Evolutionary conservation across 2,888 invertebrate species (phyloP), one percentile per base, ranked within the genome.

Genomic region (Dryobotodes eremita): DNA sequence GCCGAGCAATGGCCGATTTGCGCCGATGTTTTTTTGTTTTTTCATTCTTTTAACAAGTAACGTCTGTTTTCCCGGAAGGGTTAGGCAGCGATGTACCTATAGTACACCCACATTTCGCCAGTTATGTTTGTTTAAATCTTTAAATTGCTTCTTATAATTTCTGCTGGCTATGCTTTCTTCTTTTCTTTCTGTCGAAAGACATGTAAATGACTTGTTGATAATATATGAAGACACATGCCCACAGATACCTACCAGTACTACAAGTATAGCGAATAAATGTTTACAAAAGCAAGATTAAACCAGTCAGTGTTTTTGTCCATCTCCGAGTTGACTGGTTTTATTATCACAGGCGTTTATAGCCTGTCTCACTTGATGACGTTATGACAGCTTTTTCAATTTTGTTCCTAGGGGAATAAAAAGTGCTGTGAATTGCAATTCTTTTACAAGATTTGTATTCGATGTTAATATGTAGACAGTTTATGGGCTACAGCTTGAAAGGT

Each of bases 301-400:
- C 72, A 79, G 78, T 65, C 31, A 66, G 57, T 74, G 46, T 75
- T 50, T 71, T 69, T 66, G 78, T 68, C 50, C 73, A 64, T 77
- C 81, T 72, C 71, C 36, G 36, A 74, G 81, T 65, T 77, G 69
- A 77, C 82, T 71, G 78, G 71, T 79, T 82, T 85, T 85, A 85
- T 76, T 82, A 78, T 71, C 59, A 57, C 57, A 69, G 36, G 53
- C 71, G 50, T 82, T 84, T 78, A 85, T 65, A 78, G 82, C 48
- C 73, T 73, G 70, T 82, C 73, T 36, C 31, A 69, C 68, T 74
- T 72, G 75, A 79, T 68, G 71, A 74, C 57, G 50, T 85, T 82
- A 74, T 82, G 79, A 79, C 73, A 48, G 36, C 10, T 77, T 55
- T 69, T 79, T 57, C 48, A 48, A 72, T 72, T 53, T 26, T 48